Evolutionary conservation across 2,797 vertebrate species (phyloP).

Genomic region (Gouania willdenowi): DNA sequence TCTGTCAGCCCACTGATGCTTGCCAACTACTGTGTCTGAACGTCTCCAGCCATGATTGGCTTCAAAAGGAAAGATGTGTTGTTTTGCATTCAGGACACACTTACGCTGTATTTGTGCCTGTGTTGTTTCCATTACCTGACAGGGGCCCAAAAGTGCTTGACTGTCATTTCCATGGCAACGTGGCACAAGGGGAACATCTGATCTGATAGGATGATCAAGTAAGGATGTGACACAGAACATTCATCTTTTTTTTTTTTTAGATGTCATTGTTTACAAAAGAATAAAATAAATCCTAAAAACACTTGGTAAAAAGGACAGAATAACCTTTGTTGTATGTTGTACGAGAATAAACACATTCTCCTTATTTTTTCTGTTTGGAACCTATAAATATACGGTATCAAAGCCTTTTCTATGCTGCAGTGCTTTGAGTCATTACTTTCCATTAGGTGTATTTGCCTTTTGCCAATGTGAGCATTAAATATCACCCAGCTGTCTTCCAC

Average conservation of each 20-base stretch:
- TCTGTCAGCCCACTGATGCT: constrained; percentile 26
- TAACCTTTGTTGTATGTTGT: no score
- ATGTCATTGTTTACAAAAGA: background rate
- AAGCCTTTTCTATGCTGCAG: background rate
- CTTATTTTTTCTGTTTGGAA: background rate
- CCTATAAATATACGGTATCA: background rate
- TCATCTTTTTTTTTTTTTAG: background rate
- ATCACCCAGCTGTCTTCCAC: constrained; percentile 4
- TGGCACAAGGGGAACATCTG: constrained; percentile 33
- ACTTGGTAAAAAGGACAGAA: no score
- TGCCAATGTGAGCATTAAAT: constrained; percentile 1
- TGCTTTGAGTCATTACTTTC: background rate
- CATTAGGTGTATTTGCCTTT: constrained; percentile 8
- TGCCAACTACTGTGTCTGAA: constrained; percentile 24
- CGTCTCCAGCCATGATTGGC: background rate
- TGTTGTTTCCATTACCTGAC: constrained; percentile 55
- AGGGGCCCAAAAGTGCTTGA: constrained; percentile 27
- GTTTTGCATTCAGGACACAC: constrained; percentile 49
- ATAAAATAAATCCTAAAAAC: no score
- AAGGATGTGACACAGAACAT: constrained; percentile 20
- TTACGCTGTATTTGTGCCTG: constrained; percentile 35
- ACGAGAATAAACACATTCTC: background rate
- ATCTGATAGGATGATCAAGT: constrained; percentile 28
- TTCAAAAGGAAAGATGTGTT: constrained; percentile 30
- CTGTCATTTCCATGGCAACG: constrained; percentile 35